These are phyloP conservation scores for Lytechinus variegatus DNA, from an alignment of 35 echinoderm and acorn worm genomes.

Conservation along the genomic window DNA sequence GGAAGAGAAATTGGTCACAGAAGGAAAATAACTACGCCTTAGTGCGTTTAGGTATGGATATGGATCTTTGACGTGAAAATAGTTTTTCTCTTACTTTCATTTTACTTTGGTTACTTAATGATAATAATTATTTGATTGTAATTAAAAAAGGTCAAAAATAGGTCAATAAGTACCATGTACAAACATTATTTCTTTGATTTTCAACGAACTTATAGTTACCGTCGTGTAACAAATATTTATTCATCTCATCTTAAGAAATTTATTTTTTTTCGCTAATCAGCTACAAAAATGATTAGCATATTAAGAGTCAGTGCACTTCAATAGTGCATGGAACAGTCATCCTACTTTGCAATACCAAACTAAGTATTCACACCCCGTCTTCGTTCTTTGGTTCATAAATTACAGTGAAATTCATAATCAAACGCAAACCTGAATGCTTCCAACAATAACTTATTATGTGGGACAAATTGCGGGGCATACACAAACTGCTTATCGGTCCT, in stretches of 20 bases:
- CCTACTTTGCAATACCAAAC: not conserved
- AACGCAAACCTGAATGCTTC: not conserved
- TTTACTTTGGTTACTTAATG: no score
- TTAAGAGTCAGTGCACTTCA: not conserved
- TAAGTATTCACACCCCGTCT: not conserved
- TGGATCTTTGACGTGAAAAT: no score
- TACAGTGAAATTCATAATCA: conserved; percentile 6
- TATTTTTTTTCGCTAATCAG: not conserved
- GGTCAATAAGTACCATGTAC: no score
- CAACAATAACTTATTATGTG: conserved; percentile 44
- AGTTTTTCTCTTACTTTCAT: no score
- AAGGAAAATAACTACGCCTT: no score
- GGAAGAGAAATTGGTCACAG: no score
- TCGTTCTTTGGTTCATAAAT: not conserved
- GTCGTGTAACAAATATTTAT: no score
- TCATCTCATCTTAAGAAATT: not conserved
- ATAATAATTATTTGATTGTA: no score
- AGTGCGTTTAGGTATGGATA: no score
- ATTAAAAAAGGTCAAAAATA: no score
- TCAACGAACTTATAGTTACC: no score
- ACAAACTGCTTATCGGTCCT: conserved; percentile 29
- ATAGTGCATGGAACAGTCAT: not conserved
- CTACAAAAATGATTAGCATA: not conserved
- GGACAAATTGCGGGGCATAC: conserved; percentile 52
- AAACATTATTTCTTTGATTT: no score